phyloP scores from a whole-genome alignment of 2,888 invertebrate genomes.

The Dasypolia templi region DNA sequence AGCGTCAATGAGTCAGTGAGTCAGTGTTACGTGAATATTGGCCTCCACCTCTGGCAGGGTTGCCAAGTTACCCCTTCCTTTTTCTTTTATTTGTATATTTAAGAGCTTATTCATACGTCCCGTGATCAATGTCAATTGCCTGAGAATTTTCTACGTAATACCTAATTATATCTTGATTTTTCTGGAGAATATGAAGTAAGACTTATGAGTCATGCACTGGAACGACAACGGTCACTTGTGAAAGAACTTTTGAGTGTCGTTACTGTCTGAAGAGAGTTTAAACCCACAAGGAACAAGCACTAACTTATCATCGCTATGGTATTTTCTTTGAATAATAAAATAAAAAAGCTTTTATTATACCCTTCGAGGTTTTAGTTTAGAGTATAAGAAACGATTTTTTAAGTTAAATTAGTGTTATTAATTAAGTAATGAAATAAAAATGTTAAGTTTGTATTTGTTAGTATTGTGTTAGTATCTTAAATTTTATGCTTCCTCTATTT shows the following conservation, averaged over 20 bases:
- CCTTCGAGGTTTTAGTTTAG: no score
- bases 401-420: no score
- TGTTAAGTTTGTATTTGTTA: no score
- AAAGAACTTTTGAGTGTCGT: not conserved
- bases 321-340: no score
- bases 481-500: no score
- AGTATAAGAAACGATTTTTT: no score
- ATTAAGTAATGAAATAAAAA: no score
- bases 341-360: not conserved
- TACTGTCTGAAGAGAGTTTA: no score
- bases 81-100: not conserved
- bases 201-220: not conserved
- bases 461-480: no score
- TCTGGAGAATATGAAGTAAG: not conserved
- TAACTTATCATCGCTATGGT: no score
- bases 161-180: not conserved
- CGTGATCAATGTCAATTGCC: not conserved
- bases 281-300: no score
- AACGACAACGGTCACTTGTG: no score
- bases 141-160: not conserved
- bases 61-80: constrained; percentile 21
- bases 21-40: constrained; percentile 61
- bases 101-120: not conserved
- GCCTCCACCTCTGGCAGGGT: constrained; percentile 54
- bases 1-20: constrained; percentile 59